Base-by-base conservation (phyloP, 2,113 vertebrate genomes). In the Sitta europaea region DNA sequence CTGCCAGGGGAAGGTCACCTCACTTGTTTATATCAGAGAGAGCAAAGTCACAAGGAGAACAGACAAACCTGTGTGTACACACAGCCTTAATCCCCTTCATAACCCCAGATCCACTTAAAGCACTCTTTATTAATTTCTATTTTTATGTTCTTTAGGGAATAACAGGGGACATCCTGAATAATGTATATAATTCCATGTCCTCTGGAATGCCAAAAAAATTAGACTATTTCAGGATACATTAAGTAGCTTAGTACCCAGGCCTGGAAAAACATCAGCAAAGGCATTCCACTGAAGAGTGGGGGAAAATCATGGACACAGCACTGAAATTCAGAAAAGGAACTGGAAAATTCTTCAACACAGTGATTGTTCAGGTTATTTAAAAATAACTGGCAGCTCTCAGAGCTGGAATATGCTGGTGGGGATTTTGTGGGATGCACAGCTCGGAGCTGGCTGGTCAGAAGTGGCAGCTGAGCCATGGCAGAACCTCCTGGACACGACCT, bases 1-100 rank as follows among this genome's bases (percentile, higher is more conserved):
- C 90, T 93, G 58, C 53, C 58, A 82, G 47, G 67, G 74, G 90
- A 96, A 97, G 93, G 94, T 93, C 83, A 85, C 68, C 86, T 87
- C 68, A 2, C 85, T 92, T 53, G 27, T 62, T 89, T 54, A 57
- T 38, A 0, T 88, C 75, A 92, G 58, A 61, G 51, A 29, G 3
- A 65, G 47, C 51, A 88, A 92, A 96, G 67, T 51, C 76, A 83
- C 74, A n/a, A n/a, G 0, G 1, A 81, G 71, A 77, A 14, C 47
- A 90, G 72, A 53, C 63, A 79, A 92, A 77, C 54, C 40, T 45
- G 36, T 57, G 59, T 74, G 66, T 28, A 68, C 28, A 78, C 68
- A 74, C 35, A n/a, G 66, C 38, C 80, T 85, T 85, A 79, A 95
- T 96, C 75, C 87, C 74, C 66, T 54, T 45, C 74, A 33, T 22